Conservation (phyloP, 2,113 vertebrate genomes). For the Passer domesticus region DNA sequence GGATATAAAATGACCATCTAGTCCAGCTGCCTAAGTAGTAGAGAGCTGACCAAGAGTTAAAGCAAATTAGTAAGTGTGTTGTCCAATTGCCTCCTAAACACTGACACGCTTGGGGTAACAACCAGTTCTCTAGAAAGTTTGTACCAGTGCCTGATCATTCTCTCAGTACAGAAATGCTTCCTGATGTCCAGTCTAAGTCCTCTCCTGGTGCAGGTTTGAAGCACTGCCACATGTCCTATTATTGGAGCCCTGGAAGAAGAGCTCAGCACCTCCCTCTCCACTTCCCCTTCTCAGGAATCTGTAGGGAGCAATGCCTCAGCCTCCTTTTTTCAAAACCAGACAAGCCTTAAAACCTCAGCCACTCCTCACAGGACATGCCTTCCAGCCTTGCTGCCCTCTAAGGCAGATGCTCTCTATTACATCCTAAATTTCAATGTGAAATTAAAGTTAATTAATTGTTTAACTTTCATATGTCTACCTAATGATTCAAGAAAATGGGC, state of each 20-base stretch:
- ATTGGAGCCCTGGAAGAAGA: neutral
- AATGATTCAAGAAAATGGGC: neutral
- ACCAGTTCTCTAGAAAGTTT: neutral
- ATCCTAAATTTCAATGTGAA: neutral
- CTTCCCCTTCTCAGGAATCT: neutral
- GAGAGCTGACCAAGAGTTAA: neutral
- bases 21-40: neutral
- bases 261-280: neutral
- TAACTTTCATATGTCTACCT: neutral
- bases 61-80: neutral
- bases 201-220: neutral
- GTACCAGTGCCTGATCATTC: neutral
- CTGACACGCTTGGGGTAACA: neutral
- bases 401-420: neutral
- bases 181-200: neutral
- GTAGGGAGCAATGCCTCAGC: neutral
- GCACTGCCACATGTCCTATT: rapidly evolving
- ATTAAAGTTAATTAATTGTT: neutral
- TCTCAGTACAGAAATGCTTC: neutral
- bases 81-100: neutral
- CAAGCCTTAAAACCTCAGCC: neutral
- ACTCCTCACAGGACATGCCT: neutral
- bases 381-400: neutral
- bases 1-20: neutral
- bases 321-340: neutral